Base-by-base conservation (phyloP, 2,797 vertebrate genomes). In the Catharus ustulatus region DNA sequence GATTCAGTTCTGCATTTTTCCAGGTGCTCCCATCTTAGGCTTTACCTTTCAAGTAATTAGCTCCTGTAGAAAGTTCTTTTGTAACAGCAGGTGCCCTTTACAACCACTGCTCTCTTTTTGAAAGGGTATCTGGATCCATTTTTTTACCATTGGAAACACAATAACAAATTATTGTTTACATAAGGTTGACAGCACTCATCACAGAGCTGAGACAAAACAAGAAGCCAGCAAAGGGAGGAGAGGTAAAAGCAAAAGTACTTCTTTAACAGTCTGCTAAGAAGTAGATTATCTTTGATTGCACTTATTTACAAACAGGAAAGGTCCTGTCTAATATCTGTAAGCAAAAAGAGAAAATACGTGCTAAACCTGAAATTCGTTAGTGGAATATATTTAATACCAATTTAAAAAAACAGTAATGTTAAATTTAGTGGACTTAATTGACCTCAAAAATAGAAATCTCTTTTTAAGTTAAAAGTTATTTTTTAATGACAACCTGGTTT, bases 221-320 rank as follows among this genome's bases (percentile, higher is more conserved):
- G 59, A 66, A 90, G 11, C 26, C 34, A 89, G 59, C 30, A 76
- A 87, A 96, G 23, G 34, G 40, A 93, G 89, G 61, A 74, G 27
- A 89, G 36, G 30, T 63, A 84, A 88, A 86, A 84, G 40, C 23
- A 79, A 79, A 93, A 92, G 61, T 66, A 69, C 77, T 78, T 69
- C 36, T 82, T 73, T 74, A 79, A 43, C 67, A 38, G 14, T 84
- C 73, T 76, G 62, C 51, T 91, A 81, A 49, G 40, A 88, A 73
- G 34, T 77, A 27, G 26, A 69, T 81, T 42, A 15, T 79, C 52
- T 88, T 76, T 82, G 51, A 76, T 46, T 84, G 52, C 76, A 45
- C 38, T 63, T 63, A 77, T 84, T 78, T 89, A 68, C 48, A 74
- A 81, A 82, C 16, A 75, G 42, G 48, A 90, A 64, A 69, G 27